phyloP scores from a whole-genome alignment of 2,888 invertebrate species.

The Rotaria macrura region DNA sequence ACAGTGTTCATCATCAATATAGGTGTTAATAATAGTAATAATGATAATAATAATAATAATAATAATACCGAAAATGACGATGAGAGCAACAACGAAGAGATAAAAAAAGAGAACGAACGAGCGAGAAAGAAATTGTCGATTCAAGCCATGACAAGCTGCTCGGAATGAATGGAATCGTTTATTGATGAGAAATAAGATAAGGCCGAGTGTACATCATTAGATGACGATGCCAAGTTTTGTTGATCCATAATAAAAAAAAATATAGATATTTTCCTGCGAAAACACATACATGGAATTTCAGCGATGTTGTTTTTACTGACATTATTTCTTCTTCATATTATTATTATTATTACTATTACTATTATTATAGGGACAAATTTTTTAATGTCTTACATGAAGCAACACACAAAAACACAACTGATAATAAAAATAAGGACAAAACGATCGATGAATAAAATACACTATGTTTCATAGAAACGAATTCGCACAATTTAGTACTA shows the following conservation, averaged over 20 bases:
- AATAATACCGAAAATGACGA: background rate
- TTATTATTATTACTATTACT: background rate
- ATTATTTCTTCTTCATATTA: background rate
- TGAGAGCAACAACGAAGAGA: background rate
- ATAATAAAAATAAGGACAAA: background rate
- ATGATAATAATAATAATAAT: too few relatives aligned
- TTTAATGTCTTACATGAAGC: too few relatives aligned
- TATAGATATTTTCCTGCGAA: background rate
- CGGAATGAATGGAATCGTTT: background rate
- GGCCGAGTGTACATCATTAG: background rate
- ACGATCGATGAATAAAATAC: too few relatives aligned
- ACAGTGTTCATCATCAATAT: background rate
- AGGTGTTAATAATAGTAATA: background rate
- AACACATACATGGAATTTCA: background rate
- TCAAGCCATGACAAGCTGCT: background rate
- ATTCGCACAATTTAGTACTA: too few relatives aligned
- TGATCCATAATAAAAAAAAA: background rate
- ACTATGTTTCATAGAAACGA: too few relatives aligned
- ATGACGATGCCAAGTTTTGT: background rate
- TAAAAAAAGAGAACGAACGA: background rate
- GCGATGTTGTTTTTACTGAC: background rate
- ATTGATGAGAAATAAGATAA: background rate
- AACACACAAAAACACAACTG: background rate
- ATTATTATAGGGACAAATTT: background rate
- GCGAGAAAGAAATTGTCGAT: background rate